phyloP scores from a whole-genome alignment of 2,888 invertebrate species.

The Cenopis cana region DNA sequence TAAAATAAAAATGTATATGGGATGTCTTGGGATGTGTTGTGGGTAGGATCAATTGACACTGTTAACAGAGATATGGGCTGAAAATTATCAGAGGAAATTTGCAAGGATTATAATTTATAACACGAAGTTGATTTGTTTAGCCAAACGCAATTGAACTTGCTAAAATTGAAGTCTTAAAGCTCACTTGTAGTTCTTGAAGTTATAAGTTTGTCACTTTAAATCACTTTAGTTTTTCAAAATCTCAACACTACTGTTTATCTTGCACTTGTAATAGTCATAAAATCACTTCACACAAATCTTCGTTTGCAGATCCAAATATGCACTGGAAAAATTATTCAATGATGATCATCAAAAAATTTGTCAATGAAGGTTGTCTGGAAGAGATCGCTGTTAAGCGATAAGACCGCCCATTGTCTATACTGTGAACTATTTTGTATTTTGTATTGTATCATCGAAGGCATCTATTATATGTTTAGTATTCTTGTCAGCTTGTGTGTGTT shows the following conservation, averaged over 20 bases:
- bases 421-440: too few species aligned
- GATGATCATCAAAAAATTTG: too few species aligned
- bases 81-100: not conserved
- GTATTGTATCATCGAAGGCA: not conserved
- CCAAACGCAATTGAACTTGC: not conserved
- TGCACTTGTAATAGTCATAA: conserved; percentile 4
- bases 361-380: too few species aligned
- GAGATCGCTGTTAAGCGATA: too few species aligned
- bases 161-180: not conserved
- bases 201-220: conserved; percentile 11
- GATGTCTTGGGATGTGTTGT: not conserved
- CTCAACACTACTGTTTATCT: conserved; percentile 4
- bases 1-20: not conserved
- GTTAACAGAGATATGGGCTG: not conserved
- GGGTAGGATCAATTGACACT: not conserved
- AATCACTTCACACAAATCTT: conserved; percentile 13
- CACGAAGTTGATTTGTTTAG: not conserved
- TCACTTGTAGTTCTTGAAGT: not conserved
- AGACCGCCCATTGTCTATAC: too few species aligned
- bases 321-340: not conserved
- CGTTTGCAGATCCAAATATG: conserved; percentile 12
- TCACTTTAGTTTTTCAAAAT: not conserved
- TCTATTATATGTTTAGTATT: not conserved
- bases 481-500: too few species aligned
- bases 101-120: not conserved